Base-by-base conservation (phyloP, 2,113 vertebrate species). In the human region DNA sequence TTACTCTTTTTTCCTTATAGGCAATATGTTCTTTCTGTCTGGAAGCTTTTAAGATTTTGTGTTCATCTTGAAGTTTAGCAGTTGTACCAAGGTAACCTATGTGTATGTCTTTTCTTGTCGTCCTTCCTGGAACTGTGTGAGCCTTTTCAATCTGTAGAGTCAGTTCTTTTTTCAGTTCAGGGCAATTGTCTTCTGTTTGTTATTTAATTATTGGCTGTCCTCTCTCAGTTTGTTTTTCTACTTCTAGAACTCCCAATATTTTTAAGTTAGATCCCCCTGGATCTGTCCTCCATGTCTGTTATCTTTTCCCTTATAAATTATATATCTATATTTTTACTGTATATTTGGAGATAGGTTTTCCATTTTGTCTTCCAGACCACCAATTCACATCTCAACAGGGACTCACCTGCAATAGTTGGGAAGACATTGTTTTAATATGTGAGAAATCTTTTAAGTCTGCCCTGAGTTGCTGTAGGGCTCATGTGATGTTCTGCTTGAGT, bases 61-160 rank as follows among this genome's bases (percentile, higher is more conserved):
- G 48, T 92, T 87, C 70, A 79, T 94, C 38, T 35, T 87, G n/a
- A 59, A 35, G 30, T 64, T 97, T 52, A 97, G 52, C 59, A 91
- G 64, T 79, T 96, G 70, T 38, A 30, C 87, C 50, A 61, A 72
- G 64, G n/a, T 64, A 94, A 73, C 72, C 38, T 80, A 8, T 57
- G 17, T 45, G 3, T 85, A 1, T 55, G 12, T 94, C 45, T 94
- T 73, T 89, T 94, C 50, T 85, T 87, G 40, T 68, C 86, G 38
- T 79, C 23, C 64, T 88, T 70, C 32, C 27, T 92, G 25, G 48
- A 82, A 93, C 85, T 84, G 20, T 78, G 0, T 55, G 78, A 90
- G 40, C 40, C 88, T 70, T 95, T 93, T 32, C 45, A 35, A 5
- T 93, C 40, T 95, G 79, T 70, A 95, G 72, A 72, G 25, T 52